phyloP scores from a whole-genome alignment of 1,140 invertebrate genomes.

The Thereuonema tuberculata region DNA sequence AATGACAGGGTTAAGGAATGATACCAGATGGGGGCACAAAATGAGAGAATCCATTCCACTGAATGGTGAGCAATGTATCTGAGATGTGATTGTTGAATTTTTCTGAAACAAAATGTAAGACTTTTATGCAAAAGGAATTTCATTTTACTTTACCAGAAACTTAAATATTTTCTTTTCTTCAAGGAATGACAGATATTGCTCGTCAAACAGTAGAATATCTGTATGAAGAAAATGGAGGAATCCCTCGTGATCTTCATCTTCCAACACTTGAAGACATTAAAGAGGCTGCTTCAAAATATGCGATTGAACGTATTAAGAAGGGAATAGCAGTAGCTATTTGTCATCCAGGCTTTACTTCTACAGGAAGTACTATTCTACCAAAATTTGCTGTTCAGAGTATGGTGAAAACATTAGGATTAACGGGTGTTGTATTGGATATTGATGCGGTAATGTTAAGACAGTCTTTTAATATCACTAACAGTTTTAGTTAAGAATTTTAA shows the following conservation, averaged over 20 bases:
- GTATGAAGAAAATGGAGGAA: conserved; percentile 35
- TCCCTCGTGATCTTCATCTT: conserved; percentile 33
- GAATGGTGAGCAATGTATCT: too few species aligned
- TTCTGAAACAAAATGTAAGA: too few species aligned
- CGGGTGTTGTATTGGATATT: conserved; percentile 32
- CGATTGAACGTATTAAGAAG: conserved; percentile 30
- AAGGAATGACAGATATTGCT: conserved; percentile 35
- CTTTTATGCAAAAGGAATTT: too few species aligned
- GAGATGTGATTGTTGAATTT: too few species aligned
- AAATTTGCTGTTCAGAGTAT: conserved; percentile 31
- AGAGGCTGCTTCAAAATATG: conserved; percentile 32
- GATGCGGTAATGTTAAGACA: conserved; percentile 28
- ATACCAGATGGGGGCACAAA: too few species aligned
- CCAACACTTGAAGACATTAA: conserved; percentile 35
- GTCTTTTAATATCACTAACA: not conserved
- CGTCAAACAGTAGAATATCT: conserved; percentile 36
- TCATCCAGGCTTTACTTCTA: conserved; percentile 20
- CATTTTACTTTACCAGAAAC: not conserved
- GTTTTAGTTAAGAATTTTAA: too few species aligned
- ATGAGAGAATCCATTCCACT: too few species aligned
- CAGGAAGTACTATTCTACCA: conserved; percentile 21
- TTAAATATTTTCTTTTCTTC: not conserved
- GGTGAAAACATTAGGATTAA: conserved; percentile 32
- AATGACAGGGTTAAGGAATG: too few species aligned
- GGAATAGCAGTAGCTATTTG: conserved; percentile 31